A percentile compares a stretch with the other conserved stretches of the same genome.
phyloP scores from a whole-genome alignment of 2,888 invertebrate species.

The Cyaniris semiargus region DNA sequence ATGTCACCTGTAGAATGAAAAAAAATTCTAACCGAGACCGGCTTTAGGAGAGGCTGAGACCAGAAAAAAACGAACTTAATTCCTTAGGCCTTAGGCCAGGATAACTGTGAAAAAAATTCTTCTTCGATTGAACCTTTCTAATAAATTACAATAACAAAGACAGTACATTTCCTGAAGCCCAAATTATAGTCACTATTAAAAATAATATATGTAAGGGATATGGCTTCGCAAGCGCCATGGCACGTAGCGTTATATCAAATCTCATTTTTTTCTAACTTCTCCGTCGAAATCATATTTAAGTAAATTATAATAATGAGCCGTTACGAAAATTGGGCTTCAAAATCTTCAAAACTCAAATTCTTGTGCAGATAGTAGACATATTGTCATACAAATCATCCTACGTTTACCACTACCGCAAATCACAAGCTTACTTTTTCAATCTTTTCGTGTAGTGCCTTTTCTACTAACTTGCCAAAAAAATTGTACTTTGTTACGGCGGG shows the following conservation, averaged over 20 bases:
- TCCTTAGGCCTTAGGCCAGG: neutral
- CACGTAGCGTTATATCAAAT: too few species aligned
- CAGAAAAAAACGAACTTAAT: neutral
- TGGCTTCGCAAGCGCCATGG: too few species aligned
- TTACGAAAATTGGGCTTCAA: neutral
- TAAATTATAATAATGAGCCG: too few species aligned
- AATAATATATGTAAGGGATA: too few species aligned
- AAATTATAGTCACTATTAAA: neutral
- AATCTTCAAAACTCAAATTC: neutral
- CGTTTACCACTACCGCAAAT: neutral
- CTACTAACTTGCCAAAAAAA: neutral
- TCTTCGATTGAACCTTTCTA: neutral
- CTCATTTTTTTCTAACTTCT: neutral
- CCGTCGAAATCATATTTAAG: neutral
- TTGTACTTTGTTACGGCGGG: neutral
- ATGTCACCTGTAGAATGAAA: neutral
- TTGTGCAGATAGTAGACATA: neutral
- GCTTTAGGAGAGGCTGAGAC: neutral
- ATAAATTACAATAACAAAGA: neutral
- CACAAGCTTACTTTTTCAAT: constrained; percentile 7
- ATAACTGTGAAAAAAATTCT: neutral
- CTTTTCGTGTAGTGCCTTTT: neutral
- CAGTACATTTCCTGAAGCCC: neutral
- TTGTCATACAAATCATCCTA: neutral
- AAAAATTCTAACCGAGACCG: neutral